Conservation (phyloP, 2,113 vertebrate species). For the Cololabis saira region DNA sequence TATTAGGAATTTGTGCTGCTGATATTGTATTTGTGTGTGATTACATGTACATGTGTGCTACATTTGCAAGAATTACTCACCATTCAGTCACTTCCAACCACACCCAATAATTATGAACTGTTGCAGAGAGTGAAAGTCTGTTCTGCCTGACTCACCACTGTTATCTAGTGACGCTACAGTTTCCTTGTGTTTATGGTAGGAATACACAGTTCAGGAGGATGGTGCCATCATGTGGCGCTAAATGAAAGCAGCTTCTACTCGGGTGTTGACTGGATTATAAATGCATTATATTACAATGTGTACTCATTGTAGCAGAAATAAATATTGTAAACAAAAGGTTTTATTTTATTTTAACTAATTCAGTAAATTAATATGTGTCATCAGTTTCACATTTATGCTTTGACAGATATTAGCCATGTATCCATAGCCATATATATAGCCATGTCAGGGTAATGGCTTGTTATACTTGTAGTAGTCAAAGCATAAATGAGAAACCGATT, state of each 20-base stretch:
- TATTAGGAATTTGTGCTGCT: slow-evolving; percentile 1
- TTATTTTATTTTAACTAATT: too few relatives aligned
- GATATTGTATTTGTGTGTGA: neutral
- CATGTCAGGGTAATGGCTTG: too few relatives aligned
- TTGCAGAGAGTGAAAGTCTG: neutral
- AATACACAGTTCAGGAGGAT: neutral
- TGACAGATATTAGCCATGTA: too few relatives aligned
- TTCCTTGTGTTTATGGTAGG: neutral
- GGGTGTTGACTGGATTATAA: too few relatives aligned
- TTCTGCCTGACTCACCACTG: neutral
- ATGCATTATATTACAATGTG: too few relatives aligned
- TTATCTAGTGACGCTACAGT: slow-evolving; percentile 6
- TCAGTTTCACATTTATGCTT: too few relatives aligned
- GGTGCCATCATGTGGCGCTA: slow-evolving; percentile 39
- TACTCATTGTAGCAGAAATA: too few relatives aligned
- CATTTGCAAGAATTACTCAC: slow-evolving; percentile 38
- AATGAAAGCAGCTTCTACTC: neutral
- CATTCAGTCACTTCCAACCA: slow-evolving; percentile 25
- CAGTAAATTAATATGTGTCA: too few relatives aligned
- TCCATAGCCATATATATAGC: too few relatives aligned
- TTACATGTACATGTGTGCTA: neutral
- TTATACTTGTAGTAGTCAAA: too few relatives aligned
- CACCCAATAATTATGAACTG: slow-evolving; percentile 11
- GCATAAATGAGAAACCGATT: too few relatives aligned
- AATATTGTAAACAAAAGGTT: too few relatives aligned